Evolutionary conservation across 2,888 invertebrate species (phyloP), one percentile per base, ranked within the genome.

Genomic region (Ptychoptera contaminata): DNA sequence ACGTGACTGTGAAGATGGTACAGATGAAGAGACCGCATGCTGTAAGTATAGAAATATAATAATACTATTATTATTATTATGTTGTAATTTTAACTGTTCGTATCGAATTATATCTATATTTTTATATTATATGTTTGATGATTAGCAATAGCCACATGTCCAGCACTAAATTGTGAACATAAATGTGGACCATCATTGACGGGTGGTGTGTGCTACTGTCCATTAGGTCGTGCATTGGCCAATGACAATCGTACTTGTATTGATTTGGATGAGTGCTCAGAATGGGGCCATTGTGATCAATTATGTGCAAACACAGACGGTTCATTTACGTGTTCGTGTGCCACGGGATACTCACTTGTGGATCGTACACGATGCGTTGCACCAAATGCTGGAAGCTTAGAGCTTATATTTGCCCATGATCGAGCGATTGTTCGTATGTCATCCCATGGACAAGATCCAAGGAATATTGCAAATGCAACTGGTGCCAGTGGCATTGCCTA

Each of bases 261-360:
- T 34, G 97, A 98, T 69, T 75, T 86, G 53, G 81, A 97, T 67
- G 96, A 97, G 65, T 91, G 91, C 64, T 63, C 71, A 39, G 87
- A 88, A 65, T 91, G 90, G 90, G 90, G 90, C 36, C 86, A 76
- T 64, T 98, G 97, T 64, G 93, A 96, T 60, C 98, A 98, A 65
- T 71, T 83, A 30, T 98, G 98, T 63, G 75, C 78, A 47, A 96
- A 97, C 63, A 81, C 80, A 0, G 82, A 81, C 1, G 92, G 82
- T 36, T 78, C 87, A 9, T 96, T 83, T 66, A 70, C 65, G 36
- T 96, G 96, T 63, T 74, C 78, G 12, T 96, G 94, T 61, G 79
- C 79, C 0, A 71, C 75, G 1, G 91, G 86, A 34, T 91, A 86
- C 67, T 67, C 68, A 4, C 66, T 83, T 43, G 63, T 64, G 36